Base-by-base conservation (phyloP, 2,888 invertebrate species). In the Andrena camellia region DNA sequence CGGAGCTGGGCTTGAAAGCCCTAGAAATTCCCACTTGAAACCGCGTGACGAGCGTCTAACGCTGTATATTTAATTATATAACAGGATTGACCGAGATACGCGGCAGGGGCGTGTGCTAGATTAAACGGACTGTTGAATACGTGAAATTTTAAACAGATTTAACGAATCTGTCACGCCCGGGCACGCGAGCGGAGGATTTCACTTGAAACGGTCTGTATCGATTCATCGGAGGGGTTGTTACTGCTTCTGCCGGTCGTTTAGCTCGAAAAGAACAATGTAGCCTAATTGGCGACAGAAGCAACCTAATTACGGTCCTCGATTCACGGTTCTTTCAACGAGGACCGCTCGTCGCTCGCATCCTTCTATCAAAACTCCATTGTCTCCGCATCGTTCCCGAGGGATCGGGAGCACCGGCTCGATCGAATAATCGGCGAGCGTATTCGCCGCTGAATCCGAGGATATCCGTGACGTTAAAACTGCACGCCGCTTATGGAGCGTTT, bases 21-120 rank as follows among this genome's bases (percentile, higher is more conserved):
- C 57, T 87, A 89, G 67, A 82, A 89, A 79, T 68, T 81, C 77
- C 67, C n/a, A 23, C 66, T 57, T 64, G 31, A 59, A 13, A 13
- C 42, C 10, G 54, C 10, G 20, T 7, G 10, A 7, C 13, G 57
- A 6, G 20, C 35, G 42, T 3, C 66, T 48, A 75, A 71, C 85
- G 59, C 81, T 73, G 72, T 87, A 85, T 80, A 85, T 88, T 90
- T 92, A 91, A 92, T 91, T 90, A 86, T 91, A 90, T 92, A 92
- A 93, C 91, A 87, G 91, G 92, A 93, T 93, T 93, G 93, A 86
- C 93, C 93, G 92, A 92, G 90, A 92, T 92, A 86, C 83, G 69
- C 66, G 70, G 73, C 72, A 31, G 8, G 63, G 48, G 31, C 54
- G 52, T 26, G 64, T 67, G 13, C 13, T n/a, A 70, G 52, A 67